phyloP scores from a whole-genome alignment of 2,888 invertebrate genomes.

The Entomobrya multifasciata region DNA sequence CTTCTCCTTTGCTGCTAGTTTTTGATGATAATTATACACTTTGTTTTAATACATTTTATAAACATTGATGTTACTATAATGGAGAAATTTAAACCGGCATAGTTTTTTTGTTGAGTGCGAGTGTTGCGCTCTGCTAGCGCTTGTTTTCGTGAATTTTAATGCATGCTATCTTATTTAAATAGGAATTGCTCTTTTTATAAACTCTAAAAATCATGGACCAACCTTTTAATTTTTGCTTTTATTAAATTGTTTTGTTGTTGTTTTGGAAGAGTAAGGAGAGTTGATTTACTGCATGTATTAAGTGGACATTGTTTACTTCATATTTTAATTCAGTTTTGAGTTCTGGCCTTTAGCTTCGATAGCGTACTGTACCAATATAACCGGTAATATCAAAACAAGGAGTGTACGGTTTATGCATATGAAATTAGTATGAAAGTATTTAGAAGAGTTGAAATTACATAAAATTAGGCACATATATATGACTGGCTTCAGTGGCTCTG shows the following conservation, averaged over 20 bases:
- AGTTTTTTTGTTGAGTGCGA: neutral
- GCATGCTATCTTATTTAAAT: neutral
- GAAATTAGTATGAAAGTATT: neutral
- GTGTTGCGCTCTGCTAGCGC: neutral
- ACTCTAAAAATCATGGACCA: neutral
- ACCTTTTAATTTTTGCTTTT: neutral
- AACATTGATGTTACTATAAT: neutral
- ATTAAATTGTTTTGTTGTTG: neutral
- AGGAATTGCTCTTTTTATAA: neutral
- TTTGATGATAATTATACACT: neutral
- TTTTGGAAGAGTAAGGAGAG: neutral
- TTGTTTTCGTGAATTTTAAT: neutral
- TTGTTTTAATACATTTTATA: no score
- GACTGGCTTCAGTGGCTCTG: no score
- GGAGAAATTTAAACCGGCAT: neutral
- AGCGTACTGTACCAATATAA: no score
- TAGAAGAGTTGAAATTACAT: neutral
- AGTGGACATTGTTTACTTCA: neutral
- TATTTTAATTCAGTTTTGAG: neutral
- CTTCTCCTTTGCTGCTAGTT: neutral
- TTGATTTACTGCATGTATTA: neutral
- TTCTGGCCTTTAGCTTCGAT: no score
- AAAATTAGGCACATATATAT: neutral
- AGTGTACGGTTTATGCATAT: neutral
- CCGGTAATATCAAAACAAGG: neutral